Evolutionary conservation across 1,140 invertebrate genomes (phyloP).

Genomic region (Dendroctonus valens): DNA sequence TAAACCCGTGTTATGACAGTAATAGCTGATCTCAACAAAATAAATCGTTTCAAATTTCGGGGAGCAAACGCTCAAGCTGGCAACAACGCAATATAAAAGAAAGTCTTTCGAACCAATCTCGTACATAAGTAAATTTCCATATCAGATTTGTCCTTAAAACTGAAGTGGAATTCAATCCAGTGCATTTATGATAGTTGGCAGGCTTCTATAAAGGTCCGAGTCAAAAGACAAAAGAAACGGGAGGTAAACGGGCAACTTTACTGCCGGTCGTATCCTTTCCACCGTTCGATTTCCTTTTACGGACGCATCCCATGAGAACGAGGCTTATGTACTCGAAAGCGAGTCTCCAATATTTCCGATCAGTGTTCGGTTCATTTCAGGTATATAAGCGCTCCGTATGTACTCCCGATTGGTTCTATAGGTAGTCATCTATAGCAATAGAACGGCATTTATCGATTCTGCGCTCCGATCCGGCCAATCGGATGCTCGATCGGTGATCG

Average conservation of each 20-base stretch:
- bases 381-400: conserved; percentile 30
- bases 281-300: conserved; percentile 3
- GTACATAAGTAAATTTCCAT: too few relatives aligned
- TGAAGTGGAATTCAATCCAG: too few relatives aligned
- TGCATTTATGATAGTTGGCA: too few relatives aligned
- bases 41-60: too few relatives aligned
- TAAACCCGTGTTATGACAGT: too few relatives aligned
- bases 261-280: neutral
- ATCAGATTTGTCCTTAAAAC: too few relatives aligned
- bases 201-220: too few relatives aligned
- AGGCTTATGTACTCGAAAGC: conserved; percentile 13
- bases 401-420: conserved; percentile 50
- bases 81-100: neutral
- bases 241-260: neutral
- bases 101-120: too few relatives aligned
- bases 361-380: conserved; percentile 21
- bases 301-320: neutral
- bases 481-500: conserved; percentile 35
- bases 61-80: conserved; percentile 7
- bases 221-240: neutral
- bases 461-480: conserved; percentile 46
- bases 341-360: conserved; percentile 28
- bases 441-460: conserved; percentile 52
- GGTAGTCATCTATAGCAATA: conserved; percentile 53
- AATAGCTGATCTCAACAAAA: too few relatives aligned